Base-by-base conservation (phyloP, 2,888 invertebrate species). In the Lochmaea crataegi region DNA sequence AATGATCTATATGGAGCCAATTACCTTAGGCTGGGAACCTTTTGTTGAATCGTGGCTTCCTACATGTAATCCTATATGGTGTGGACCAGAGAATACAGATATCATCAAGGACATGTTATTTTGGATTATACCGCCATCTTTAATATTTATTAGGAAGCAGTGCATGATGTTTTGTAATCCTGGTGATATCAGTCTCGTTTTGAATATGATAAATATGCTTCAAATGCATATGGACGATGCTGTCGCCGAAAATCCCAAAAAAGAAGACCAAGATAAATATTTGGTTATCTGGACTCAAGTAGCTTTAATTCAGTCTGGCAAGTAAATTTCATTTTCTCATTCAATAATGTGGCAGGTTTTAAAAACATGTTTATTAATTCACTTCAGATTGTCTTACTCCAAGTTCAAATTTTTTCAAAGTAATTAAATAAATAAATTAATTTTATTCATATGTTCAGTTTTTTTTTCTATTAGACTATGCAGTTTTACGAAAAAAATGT, bases 1-100 rank as follows among this genome's bases (percentile, higher is more conserved):
- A 63, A 96, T 96, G 94, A 94, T 96, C 79, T 96, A 95, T 84
- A 91, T 97, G 89, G 97, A 98, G 86, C 94, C 97, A 0, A 85
- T 89, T 1, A 92, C 94, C 1, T 88, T 97, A 7, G 97, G 97
- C 3, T 96, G 96, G 92, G 88, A 89, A 76, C 93, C 96, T 0
- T 92, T 96, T 81, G 90, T 94, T 38, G 90, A 90, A 76, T 95
- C 96, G 0, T 97, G 97, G 97, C 80, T 96, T 1, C 90, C 91
- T 11, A 89, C 87, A 14, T 87, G 91, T 26, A 91, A 90, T 86
- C 90, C 88, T 2, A 86, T 88, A 57, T 94, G 94, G 92, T 94
- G 93, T 91, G 87, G 88, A 56, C 90, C 88, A 32, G 91, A 91
- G 45, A 91, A 91, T 53, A 90, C 90, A 77, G 88, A 88, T 72